Evolutionary conservation across 2,888 invertebrate species (phyloP).

Genomic region (Dicyrtoma fusca): DNA sequence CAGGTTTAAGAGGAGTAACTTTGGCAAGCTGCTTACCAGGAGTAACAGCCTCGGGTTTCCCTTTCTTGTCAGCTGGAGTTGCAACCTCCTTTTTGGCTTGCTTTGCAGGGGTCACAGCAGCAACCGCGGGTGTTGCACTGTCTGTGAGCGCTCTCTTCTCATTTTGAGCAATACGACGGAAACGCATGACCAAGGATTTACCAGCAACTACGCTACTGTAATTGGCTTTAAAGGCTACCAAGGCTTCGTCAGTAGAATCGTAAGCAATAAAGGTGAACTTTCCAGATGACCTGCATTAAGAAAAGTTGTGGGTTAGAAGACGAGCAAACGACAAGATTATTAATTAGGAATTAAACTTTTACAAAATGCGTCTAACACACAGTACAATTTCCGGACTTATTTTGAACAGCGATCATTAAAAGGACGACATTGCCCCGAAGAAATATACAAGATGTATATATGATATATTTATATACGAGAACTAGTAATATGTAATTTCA

Average conservation of each 20-base stretch:
- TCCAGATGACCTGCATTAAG: slow-evolving; percentile 31
- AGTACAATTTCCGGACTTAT: too few species aligned
- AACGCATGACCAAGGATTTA: slow-evolving; percentile 50
- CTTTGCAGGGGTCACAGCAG: slow-evolving; percentile 9
- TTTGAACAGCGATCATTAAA: too few species aligned
- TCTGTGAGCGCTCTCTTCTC: slow-evolving; percentile 15
- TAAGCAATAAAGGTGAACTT: slow-evolving; percentile 51
- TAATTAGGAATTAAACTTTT: too few species aligned
- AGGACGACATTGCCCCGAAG: too few species aligned
- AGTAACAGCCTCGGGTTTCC: neutral
- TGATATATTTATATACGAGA: too few species aligned
- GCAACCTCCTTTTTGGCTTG: neutral
- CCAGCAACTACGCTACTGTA: slow-evolving; percentile 42
- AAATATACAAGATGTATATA: too few species aligned
- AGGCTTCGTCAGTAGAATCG: slow-evolving; percentile 47
- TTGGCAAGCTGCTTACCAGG: slow-evolving; percentile 22
- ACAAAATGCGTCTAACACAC: too few species aligned
- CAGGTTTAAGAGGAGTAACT: neutral
- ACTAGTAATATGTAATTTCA: too few species aligned
- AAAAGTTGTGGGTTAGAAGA: slow-evolving; percentile 3
- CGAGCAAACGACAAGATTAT: too few species aligned
- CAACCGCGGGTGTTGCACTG: neutral
- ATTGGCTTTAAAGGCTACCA: slow-evolving; percentile 49
- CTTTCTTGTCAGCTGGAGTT: neutral
- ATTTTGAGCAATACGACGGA: slow-evolving; percentile 41